Evolutionary conservation across 2,888 invertebrate species (phyloP), one percentile per base, ranked within the genome.

Genomic region (Cryptophagus acutangulus): DNA sequence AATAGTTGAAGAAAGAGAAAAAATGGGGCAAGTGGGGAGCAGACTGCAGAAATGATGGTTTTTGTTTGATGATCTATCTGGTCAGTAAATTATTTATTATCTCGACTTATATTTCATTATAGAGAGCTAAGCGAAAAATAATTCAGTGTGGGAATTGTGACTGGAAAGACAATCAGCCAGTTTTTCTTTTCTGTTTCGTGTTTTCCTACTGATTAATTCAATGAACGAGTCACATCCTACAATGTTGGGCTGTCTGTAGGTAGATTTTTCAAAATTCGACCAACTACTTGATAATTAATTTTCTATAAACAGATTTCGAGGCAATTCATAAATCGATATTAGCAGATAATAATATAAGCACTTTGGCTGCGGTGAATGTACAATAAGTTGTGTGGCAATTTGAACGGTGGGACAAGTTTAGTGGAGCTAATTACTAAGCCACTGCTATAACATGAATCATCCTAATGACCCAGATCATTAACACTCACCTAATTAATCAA

Each of bases 401-500:
- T 14, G 26, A 13, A 12, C 12, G 26, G 47, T 44, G 42, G 38
- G 37, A 28, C 36, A 24, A 34, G 34, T n/a, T 45, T 39, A 39
- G 37, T 33, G 31, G 36, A 30, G 49, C 55, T 58, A 58, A 58
- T 58, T 58, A 57, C 51, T 36, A 45, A 45, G 45, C 49, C 48
- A 45, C 46, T 47, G 51, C n/a, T n/a, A n/a, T 48, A 53, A 50
- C 55, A 58, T 59, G 58, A 58, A 58, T 58, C 57, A 58, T 55
- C 49, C 55, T 62, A 61, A 61, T 60, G 61, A 59, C 59, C 52
- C 48, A 54, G 59, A 60, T 60, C 59, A 61, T 62, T 60, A 62
- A 55, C 59, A 62, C 60, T 61, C 58, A 55, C 56, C 58, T 60
- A 59, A 62, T 62, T 61, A 59, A 62, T 62, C 62, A 60, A 52